Evolutionary conservation across 1,140 invertebrate genomes (phyloP), one percentile per base, ranked within the genome.

Genomic region (Drosophila lacteicornis): DNA sequence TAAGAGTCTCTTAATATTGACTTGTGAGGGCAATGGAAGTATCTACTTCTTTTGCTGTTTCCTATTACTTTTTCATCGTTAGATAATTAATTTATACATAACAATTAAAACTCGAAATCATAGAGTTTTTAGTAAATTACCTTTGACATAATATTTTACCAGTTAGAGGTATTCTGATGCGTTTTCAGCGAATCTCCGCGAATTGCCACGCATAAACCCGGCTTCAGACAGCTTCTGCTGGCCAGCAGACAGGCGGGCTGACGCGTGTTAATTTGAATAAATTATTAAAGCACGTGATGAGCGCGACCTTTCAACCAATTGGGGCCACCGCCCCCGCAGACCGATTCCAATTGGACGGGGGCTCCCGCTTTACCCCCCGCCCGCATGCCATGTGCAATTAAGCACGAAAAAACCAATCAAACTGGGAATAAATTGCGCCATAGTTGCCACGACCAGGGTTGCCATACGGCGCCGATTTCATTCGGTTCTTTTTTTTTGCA

Each of bases 211-310:
- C 61, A 68, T 50, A 30, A 68, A 68, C 66, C 49, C 13, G 27
- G 33, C 40, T 11, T 9, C n/a, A 36, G 62, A 55, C 47, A 56
- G 42, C 9, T 3, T 22, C 33, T 33, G 17, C 43, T 53, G 63
- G 9, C 38, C 12, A 57, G 19, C 56, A 19, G 75, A 61, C 61
- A 19, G 65, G 57, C 71, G 45, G 83, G 66, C 70, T 73, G 77
- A 84, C 69, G 81, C 71, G 86, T 90, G 86, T 90, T 90, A 90
- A 90, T 90, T 90, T 90, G 86, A 90, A 90, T 90, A 90, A 90
- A 90, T 90, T 90, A 90, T 90, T 90, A 90, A 90, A 85, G 75
- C 75, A 68, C 79, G 61, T 90, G 86, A 91, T 90, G 85, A 91
- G 85, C 67, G 78, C 79, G 67, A 85, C 79, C 86, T 91, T 79